Base-by-base conservation (phyloP, 2,113 vertebrate genomes). In the Phaethon lepturus region DNA sequence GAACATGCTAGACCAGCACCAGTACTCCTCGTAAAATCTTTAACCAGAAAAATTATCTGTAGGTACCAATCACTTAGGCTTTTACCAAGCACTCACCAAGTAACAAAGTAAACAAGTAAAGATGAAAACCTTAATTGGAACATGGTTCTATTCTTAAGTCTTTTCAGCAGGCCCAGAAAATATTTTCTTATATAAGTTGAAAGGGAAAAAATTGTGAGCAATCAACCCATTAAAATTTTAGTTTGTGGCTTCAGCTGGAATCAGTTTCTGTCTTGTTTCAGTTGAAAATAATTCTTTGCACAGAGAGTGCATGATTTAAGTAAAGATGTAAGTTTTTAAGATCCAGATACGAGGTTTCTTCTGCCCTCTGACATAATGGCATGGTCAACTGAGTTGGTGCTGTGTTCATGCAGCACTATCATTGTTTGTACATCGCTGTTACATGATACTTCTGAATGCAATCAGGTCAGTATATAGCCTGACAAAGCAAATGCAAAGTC, bases 401-500 rank as follows among this genome's bases (percentile, higher is more conserved):
- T 58, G 60, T 31, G 44, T 25, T 19, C 49, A 10, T 40, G 29
- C 31, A 18, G 64, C 17, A 12, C 45, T 49, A 5, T 15, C 23
- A 6, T 25, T 64, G n/a, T 56, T 76, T 38, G 52, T 42, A 42
- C 29, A 2, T 7, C 17, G 40, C n/a, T 55, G 9, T 17, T 60
- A 47, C 10, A 9, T 31, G 42, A 13, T 56, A 17, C 17, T n/a
- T 31, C 44, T 52, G 25, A 20, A 3, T 2, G n/a, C 1, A 1
- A 18, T 31, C 38, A 45, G 73, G n/a, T 13, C 49, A 25, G 66
- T 31, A 17, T 20, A 53, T 19, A 74, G 29, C 35, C 49, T 9
- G 75, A 33, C 23, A 59, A 72, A 75, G 40, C 17, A 60, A 72
- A 68, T 8, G 3, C 49, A 6, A 58, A 52, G 68, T 74, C 73